Evolutionary conservation across 2,888 invertebrate species (phyloP), one percentile per base, ranked within the genome.

Genomic region (Plemyria rubiginata): DNA sequence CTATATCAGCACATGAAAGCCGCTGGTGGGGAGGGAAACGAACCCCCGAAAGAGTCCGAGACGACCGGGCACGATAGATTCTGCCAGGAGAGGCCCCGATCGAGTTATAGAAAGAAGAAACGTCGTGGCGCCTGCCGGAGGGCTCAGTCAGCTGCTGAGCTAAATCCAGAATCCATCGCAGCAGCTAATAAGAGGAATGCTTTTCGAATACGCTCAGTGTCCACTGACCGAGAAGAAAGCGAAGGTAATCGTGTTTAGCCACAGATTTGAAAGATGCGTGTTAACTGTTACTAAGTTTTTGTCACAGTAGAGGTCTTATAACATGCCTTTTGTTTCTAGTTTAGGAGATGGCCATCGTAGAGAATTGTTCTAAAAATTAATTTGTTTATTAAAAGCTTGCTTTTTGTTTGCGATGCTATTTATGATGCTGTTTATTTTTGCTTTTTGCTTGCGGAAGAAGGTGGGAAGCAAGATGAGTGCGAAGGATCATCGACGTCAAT

Each of bases 61-160:
- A 95, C 96, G 2, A 97, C 96, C 7, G 97, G 97, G 0, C 97
- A 97, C 76, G 97, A 97, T 77, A 93, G 96, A 73, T 97, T 96
- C 81, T 96, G 96, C 75, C 96, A 96, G 78, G 95, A 95, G 62
- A 78, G 96, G 0, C 93, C 94, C 0, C 80, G 93, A 65, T 86
- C 91, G 0, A 93, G 89, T 59, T 93, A 90, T 32, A 86, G 89
- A 76, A 92, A 92, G 84, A 93, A 92, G 80, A 94, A 94, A 80
- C 93, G 91, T 48, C 92, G 90, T 38, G 94, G 94, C 13, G 93
- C 94, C n/a, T 93, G 95, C 65, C 90, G 95, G 63, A 87, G 96
- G 62, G 94, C 95, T 28, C 95, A 95, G 81, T 96, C 95, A 11
- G 95, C 95, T 0, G 94, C 94, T 2, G 96, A 96, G 78, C 91